Evolutionary conservation across 2,797 vertebrate species (phyloP), one percentile per base, ranked within the genome.

Genomic region (Periparus ater): DNA sequence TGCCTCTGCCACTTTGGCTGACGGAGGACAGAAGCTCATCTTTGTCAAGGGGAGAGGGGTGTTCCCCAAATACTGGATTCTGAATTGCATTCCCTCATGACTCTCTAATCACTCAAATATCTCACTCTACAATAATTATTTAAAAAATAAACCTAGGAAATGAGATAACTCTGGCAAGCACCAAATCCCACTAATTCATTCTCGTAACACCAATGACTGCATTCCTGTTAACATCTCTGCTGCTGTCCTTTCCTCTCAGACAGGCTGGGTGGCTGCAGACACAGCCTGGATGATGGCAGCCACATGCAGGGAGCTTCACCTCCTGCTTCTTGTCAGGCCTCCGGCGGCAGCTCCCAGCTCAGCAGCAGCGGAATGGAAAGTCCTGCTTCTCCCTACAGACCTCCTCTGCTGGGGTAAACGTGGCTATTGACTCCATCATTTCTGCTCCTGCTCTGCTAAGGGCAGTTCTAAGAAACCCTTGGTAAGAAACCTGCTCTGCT

Each of bases 321-420:
- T 25, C 30, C 84, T 22, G 20, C 65, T 30, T 20, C 58, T 79
- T 15, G 10, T 21, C 81, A 19, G 34, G 65, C 74, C 63, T 6
- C 8, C 0, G 12, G 45, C 45, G 22, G 54, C 48, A 19, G 2
- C 3, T 7, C 48, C 7, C 1, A 3, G 30, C 48, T 45, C 34
- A 4, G 42, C 1, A 25, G 40, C 47, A 26, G 61, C 19, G 0
- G 0, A 38, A 30, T 1, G 2, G 5, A 29, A 66, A n/a, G 17
- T 9, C 17, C 54, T 14, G 27, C n/a, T 72, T 34, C 32, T 63
- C 27, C 54, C 58, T 17, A 1, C 50, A 38, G 9, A 26, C 7
- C 50, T 40, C 40, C n/a, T 3, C 2, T 19, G 23, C 68, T 15
- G 9, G 51, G n/a, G 7, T 51, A 12, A 11, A 16, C 3, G 11